Base-by-base conservation (phyloP, 2,113 vertebrate species). In the Cromileptes altivelis region DNA sequence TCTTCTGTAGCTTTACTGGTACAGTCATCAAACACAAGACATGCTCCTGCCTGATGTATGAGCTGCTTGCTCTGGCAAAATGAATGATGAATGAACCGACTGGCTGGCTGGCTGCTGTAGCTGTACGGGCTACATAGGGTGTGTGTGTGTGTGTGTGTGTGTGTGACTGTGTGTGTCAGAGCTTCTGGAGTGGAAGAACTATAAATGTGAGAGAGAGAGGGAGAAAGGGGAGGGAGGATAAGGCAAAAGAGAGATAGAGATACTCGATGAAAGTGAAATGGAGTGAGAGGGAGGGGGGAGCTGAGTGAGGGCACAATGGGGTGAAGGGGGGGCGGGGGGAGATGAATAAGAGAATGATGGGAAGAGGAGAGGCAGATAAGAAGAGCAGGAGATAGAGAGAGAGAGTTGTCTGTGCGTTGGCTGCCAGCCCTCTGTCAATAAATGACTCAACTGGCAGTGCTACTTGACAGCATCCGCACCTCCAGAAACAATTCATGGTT, bases 401-500 rank as follows among this genome's bases (percentile, higher is more conserved):
- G 65, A 57, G 65, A 57, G 81, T 60, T 70, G 88, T 86, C 75
- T 94, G 94, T 94, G 91, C 85, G 93, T 87, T 94, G 93, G 88
- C 94, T 95, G 76, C 92, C 94, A 91, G 95, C 95, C 95, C 95
- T 89, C 91, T 95, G 95, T 96, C 96, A 97, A 94, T 94, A 94
- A 92, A 95, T 96, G 96, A 94, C 94, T 97, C 95, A 96, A 96
- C 95, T 95, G 93, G 88, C 95, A 94, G 94, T 90, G 94, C 89
- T 91, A 94, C 95, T 96, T 95, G 96, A 96, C 96, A 97, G 96
- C 95, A 94, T 96, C 95, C 90, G 90, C 94, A 87, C 94, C 95
- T 96, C 93, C 93, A 96, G 94, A 95, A 97, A 96, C 96, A 96
- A 97, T 95, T 96, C 95, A 97, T 96, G 96, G 94, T 94, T 84